A percentile compares a stretch with the other conserved stretches of the same genome.
Conservation (phyloP, 2,888 invertebrate genomes). For the Habrosyne pyritoides region DNA sequence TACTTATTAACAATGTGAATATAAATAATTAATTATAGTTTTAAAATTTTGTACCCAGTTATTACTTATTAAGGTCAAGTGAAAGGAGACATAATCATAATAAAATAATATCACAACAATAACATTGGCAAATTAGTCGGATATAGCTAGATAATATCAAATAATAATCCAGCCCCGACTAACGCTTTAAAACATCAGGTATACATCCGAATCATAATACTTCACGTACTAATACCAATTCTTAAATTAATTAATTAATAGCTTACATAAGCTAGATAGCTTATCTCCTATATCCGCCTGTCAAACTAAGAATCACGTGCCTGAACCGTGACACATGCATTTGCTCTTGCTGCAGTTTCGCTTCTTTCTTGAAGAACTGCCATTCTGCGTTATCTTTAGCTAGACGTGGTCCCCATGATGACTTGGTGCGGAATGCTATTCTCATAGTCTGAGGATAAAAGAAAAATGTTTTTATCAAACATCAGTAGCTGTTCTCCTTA, state of each 20-base stretch:
- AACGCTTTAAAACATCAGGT: too few relatives aligned
- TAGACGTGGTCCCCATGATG: conserved; percentile 86
- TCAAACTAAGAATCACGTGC: conserved; percentile 57
- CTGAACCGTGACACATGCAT: conserved; percentile 30
- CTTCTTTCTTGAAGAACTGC: conserved; percentile 79
- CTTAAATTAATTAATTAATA: too few relatives aligned
- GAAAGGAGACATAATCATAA: not conserved
- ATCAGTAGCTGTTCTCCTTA: too few relatives aligned
- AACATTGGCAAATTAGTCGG: not conserved
- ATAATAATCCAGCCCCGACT: too few relatives aligned
- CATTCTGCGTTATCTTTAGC: conserved; percentile 77
- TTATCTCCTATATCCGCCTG: conserved; percentile 44
- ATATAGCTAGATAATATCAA: not conserved
- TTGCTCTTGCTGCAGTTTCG: conserved; percentile 51
- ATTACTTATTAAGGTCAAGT: not conserved
- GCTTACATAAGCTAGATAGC: not conserved
- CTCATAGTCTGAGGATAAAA: conserved; percentile 65
- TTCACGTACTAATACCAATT: too few relatives aligned
- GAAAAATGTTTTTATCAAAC: conserved; percentile 4
- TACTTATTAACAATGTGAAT: not conserved
- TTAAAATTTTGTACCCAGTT: not conserved
- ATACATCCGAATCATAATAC: too few relatives aligned
- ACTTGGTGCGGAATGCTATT: conserved; percentile 65
- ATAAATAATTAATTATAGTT: not conserved
- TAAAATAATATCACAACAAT: not conserved